These are phyloP conservation scores for Keiferia lycopersicella DNA, from an alignment of 2,888 invertebrate species.

Conservation along the genomic window DNA sequence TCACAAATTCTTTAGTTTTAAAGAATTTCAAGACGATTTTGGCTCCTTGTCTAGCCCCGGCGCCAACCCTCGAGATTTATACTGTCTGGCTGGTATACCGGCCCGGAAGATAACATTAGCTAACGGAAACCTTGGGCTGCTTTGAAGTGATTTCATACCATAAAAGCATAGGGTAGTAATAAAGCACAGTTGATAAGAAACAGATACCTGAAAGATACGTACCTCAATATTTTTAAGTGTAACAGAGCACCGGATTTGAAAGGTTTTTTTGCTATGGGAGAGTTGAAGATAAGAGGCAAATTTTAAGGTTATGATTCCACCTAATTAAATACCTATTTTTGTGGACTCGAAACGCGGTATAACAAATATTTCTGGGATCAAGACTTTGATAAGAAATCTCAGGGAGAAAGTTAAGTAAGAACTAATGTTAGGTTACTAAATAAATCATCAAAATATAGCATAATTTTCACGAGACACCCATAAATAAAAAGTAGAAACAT, in stretches of 20 bases:
- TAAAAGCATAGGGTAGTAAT: constrained; percentile 54
- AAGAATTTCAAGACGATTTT: not conserved
- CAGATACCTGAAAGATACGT: constrained; percentile 16
- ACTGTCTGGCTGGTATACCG: constrained; percentile 67
- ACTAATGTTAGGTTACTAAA: too few relatives aligned
- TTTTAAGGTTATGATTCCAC: too few relatives aligned
- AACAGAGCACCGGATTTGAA: too few relatives aligned
- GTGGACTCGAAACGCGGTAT: too few relatives aligned
- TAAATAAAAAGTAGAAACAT: constrained; percentile 24
- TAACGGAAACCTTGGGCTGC: constrained; percentile 68
- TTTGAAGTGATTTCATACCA: constrained; percentile 62
- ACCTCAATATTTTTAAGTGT: not conserved
- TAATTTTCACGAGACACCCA: too few relatives aligned
- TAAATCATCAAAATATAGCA: too few relatives aligned
- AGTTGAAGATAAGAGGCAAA: too few relatives aligned
- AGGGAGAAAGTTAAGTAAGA: too few relatives aligned
- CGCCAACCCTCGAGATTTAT: constrained; percentile 65
- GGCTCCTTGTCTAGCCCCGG: constrained; percentile 11
- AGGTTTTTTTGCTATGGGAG: too few relatives aligned
- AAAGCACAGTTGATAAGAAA: constrained; percentile 35
- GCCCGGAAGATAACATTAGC: constrained; percentile 70
- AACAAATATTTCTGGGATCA: too few relatives aligned
- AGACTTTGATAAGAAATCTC: too few relatives aligned
- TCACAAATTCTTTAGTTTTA: not conserved
- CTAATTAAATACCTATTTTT: too few relatives aligned